Evolutionary conservation across 2,797 vertebrate genomes (phyloP).

Genomic region (Acanthurus tractus): DNA sequence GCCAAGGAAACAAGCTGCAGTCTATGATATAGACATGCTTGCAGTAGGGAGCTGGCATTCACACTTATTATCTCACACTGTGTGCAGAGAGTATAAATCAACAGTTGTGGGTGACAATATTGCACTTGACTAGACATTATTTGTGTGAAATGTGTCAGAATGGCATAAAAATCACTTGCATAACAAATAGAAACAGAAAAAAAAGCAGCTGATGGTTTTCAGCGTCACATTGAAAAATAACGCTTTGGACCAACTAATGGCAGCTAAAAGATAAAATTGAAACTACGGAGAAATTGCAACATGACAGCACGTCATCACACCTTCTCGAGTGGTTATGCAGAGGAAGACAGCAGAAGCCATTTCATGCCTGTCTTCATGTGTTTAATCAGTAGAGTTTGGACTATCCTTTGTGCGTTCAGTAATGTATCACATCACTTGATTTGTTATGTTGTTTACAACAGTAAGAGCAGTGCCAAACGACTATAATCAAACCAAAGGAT

Average conservation of each 20-base stretch:
- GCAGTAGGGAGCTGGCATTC: conserved; percentile 48
- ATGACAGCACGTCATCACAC: conserved; percentile 19
- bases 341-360: conserved; percentile 21
- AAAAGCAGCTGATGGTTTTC: conserved; percentile 17
- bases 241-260: conserved; percentile 12
- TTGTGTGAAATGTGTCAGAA: conserved; percentile 56
- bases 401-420: conserved; percentile 11
- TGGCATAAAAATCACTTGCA: conserved; percentile 26
- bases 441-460: conserved; percentile 65
- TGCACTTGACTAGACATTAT: conserved; percentile 54
- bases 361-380: conserved; percentile 32
- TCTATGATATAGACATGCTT: conserved; percentile 58
- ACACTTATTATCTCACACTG: conserved; percentile 66
- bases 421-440: conserved; percentile 42
- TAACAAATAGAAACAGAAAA: conserved; percentile 30
- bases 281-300: neutral
- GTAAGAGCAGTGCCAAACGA: conserved; percentile 56
- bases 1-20: conserved; percentile 61
- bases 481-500: conserved; percentile 71
- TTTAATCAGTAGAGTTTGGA: conserved; percentile 41
- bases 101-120: conserved; percentile 52
- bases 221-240: conserved; percentile 2
- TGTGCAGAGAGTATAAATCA: conserved; percentile 53
- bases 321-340: neutral
- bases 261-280: conserved; percentile 18